Evolutionary conservation across 2,113 vertebrate genomes (phyloP).

Genomic region (Gulo gulo): DNA sequence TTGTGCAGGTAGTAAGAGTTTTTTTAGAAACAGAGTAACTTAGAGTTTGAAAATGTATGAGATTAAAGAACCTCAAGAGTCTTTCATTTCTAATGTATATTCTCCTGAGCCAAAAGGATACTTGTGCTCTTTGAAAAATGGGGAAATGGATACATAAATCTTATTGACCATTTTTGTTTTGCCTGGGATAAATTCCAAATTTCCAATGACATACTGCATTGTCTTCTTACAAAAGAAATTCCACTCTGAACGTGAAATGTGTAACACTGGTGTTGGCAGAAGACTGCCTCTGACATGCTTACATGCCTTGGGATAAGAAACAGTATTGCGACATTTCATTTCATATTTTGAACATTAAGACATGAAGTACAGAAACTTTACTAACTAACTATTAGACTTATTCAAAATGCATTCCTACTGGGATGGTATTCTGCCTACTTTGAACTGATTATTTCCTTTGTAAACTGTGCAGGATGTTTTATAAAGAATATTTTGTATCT

Average conservation of each 20-base stretch:
- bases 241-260: conserved; percentile 1
- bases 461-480: conserved; percentile 47
- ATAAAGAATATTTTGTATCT: conserved; percentile 17
- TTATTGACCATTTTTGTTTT: conserved; percentile 16
- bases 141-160: not conserved
- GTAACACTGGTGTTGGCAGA: not conserved
- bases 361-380: not conserved
- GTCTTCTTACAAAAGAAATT: conserved; percentile 31
- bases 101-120: not conserved
- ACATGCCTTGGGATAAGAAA: not conserved
- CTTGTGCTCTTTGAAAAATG: conserved; percentile 6
- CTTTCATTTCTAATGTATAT: conserved; percentile 5
- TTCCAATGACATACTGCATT: not conserved
- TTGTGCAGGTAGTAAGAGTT: not conserved
- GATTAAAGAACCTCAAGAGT: not conserved
- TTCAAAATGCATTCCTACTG: not conserved
- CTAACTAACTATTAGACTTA: not conserved
- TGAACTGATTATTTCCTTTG: conserved; percentile 34
- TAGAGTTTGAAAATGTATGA: conserved; percentile 2
- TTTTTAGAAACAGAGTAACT: not conserved
- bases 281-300: not conserved
- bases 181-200: not conserved
- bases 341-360: conserved; percentile 32
- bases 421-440: conserved; percentile 3
- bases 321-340: not conserved